Evolutionary conservation across 2,113 vertebrate genomes (phyloP), one percentile per base, ranked within the genome.

Genomic region (Pimephales promelas): DNA sequence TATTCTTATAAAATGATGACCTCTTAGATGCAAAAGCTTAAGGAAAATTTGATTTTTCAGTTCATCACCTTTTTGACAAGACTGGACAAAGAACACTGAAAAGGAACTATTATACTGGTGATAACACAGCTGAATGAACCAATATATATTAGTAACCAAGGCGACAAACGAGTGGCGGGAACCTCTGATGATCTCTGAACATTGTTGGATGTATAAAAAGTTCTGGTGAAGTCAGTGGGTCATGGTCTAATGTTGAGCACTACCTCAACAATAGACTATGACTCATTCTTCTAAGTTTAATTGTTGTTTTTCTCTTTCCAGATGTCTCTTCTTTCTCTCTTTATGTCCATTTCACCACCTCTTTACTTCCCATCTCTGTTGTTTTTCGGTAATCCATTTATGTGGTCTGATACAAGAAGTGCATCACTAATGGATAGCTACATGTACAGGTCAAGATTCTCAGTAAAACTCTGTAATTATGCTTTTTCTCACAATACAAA

Each of bases 261-360:
- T 83, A 34, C 45, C 43, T 47, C 11, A 59, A 62, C 74, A 66
- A 83, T 26, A 64, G 11, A 72, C 3, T 7, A 54, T 72, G 56
- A 64, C 77, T 72, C 56, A 86, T 82, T 82, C 68, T 73, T 16
- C 66, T 47, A 3, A 9, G 22, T 49, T 22, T 22, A 47, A 64
- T 57, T 71, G 45, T 43, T 5, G 45, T 64, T 6, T 64, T 47
- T 71, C 52, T 56, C 20, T 61, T 45, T 31, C 24, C 31, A 2
- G 10, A 26, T 62, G 8, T 49, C 47, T 66, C 28, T 66, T 9
- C 47, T 13, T 68, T 31, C 26, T 59, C 10, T 62, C 64, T 36
- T 7, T 66, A n/a, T 3, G 40, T 77, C 59, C 18, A 0, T 61
- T 7, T 59, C 24, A 26, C 14, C 24, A 22, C 14, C 52, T 43